Conservation (phyloP, 2,888 invertebrate genomes). For the Craniophora ligustri region DNA sequence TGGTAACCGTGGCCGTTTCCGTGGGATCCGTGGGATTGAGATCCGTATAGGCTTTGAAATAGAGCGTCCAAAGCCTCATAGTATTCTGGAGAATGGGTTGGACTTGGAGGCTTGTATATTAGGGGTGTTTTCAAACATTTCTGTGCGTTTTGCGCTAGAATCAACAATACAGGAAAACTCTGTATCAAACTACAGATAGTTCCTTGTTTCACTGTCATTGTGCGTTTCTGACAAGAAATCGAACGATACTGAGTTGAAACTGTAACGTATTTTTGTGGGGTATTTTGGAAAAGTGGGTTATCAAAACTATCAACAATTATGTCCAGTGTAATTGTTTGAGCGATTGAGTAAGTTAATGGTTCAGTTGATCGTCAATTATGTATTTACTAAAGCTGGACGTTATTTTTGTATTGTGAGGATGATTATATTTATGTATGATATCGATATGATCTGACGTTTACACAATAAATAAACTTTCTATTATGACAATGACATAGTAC, state of each 20-base stretch:
- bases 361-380: constrained; percentile 12
- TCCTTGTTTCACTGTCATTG: constrained; percentile 75
- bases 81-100: constrained; percentile 80
- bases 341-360: constrained; percentile 38
- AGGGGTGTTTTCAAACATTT: constrained; percentile 78
- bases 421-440: constrained; percentile 7
- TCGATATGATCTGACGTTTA: constrained; percentile 22
- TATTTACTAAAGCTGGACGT: background rate
- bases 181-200: constrained; percentile 79
- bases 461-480: constrained; percentile 26
- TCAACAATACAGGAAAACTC: constrained; percentile 78
- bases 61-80: constrained; percentile 80
- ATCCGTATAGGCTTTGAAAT: constrained; percentile 69
- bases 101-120: constrained; percentile 77
- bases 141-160: constrained; percentile 77
- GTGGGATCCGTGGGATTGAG: constrained; percentile 51
- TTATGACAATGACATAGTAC: background rate
- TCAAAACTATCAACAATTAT: constrained; percentile 57
- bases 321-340: constrained; percentile 38
- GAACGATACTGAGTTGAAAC: constrained; percentile 44
- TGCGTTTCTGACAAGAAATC: constrained; percentile 7
- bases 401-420: constrained; percentile 8
- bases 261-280: constrained; percentile 7
- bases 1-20: constrained; percentile 28
- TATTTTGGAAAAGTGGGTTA: constrained; percentile 54